Evolutionary conservation across 2,113 vertebrate species (phyloP).

Genomic region (Pandion haliaetus): DNA sequence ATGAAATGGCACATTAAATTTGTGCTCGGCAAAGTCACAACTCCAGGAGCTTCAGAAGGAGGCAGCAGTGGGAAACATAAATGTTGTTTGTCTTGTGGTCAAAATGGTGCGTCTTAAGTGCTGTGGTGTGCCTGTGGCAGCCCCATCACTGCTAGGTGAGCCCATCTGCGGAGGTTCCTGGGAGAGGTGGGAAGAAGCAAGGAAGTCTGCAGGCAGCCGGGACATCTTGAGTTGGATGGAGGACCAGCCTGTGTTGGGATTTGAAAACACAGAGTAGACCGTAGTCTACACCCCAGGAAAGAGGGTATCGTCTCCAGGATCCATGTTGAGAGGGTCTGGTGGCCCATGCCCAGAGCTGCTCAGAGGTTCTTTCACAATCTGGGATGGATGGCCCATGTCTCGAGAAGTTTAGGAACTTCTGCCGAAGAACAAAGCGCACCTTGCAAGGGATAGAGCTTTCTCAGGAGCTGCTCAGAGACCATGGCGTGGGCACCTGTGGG

Average conservation of each 20-base stretch:
- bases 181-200: neutral
- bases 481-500: neutral
- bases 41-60: neutral
- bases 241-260: neutral
- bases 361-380: neutral
- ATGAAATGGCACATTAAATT: neutral
- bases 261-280: neutral
- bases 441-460: neutral
- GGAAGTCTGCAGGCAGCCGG: neutral
- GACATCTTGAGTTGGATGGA: neutral
- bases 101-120: neutral
- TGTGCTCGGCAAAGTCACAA: neutral
- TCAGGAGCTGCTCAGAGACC: neutral
- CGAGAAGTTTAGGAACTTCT: neutral
- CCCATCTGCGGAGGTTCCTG: neutral
- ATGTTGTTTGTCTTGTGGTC: neutral
- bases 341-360: neutral
- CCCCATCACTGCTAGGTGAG: neutral
- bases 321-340: neutral
- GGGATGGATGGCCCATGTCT: neutral
- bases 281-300: neutral
- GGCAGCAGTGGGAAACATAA: neutral
- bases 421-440: neutral
- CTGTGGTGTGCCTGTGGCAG: neutral
- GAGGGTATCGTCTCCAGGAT: neutral